Conservation (phyloP, 2,888 invertebrate genomes). For the Helicoverpa assulta region DNA sequence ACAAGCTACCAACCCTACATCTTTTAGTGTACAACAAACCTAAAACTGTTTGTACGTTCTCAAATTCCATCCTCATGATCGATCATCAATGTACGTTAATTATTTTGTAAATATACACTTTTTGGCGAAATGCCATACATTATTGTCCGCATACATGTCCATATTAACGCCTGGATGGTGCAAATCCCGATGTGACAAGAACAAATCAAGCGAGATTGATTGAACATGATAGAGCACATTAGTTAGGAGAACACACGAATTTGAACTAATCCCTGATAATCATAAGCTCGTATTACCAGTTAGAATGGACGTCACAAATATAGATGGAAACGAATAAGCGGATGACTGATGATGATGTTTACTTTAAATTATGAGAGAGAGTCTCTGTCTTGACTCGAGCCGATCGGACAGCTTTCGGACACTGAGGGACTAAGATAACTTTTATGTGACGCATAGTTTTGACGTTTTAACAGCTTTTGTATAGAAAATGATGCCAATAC, state of each 20-base stretch:
- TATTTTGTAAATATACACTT: constrained; percentile 42
- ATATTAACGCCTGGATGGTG: constrained; percentile 7
- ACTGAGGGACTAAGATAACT: too few species aligned
- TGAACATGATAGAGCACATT: not conserved
- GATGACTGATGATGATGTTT: too few species aligned
- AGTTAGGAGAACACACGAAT: not conserved
- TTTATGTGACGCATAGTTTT: too few species aligned
- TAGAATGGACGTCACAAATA: not conserved
- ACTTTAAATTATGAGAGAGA: too few species aligned
- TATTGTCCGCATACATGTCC: constrained; percentile 2
- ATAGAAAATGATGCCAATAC: too few species aligned
- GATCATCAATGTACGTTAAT: constrained; percentile 45
- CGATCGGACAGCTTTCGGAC: too few species aligned
- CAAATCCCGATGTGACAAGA: too few species aligned
- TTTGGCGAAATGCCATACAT: constrained; percentile 11
- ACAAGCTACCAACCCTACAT: not conserved
- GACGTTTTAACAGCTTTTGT: too few species aligned
- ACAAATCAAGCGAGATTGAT: not conserved
- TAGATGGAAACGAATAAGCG: not conserved
- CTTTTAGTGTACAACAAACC: constrained; percentile 4
- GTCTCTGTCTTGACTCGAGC: too few species aligned
- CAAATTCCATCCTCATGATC: constrained; percentile 42
- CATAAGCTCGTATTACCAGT: not conserved
- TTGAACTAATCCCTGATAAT: not conserved
- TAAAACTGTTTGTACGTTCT: constrained; percentile 34